Percentiles rank a stretch among this genome's conserved stretches.
phyloP scores from a whole-genome alignment of 2,113 vertebrate genomes.

The Forbesichthys papilliferus region DNA sequence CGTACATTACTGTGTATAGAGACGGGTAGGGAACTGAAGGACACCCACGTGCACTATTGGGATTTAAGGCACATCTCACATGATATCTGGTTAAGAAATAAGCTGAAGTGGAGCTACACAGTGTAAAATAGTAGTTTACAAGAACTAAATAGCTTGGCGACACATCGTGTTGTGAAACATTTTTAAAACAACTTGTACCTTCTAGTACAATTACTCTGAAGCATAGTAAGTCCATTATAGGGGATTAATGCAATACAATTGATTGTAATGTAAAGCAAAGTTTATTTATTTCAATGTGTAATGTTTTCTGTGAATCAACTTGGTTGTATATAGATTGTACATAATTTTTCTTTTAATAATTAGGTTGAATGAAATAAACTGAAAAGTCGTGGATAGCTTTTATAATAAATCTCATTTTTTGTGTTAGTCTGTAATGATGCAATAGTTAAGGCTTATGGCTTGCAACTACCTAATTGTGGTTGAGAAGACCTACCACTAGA shows the following conservation, averaged over 20 bases:
- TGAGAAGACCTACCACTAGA: slow-evolving; percentile 26
- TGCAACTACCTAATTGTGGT: slow-evolving; percentile 37
- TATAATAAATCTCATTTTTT: not conserved
- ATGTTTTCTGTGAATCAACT: slow-evolving; percentile 18
- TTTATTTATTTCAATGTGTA: slow-evolving; percentile 45
- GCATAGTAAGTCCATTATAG: slow-evolving; percentile 14
- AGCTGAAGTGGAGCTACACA: slow-evolving; percentile 14
- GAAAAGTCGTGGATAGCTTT: not conserved
- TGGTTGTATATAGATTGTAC: slow-evolving; percentile 25
- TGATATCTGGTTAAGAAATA: not conserved
- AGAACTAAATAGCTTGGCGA: not conserved
- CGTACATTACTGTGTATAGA: not conserved
- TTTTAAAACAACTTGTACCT: slow-evolving; percentile 1
- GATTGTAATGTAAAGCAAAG: slow-evolving; percentile 25
- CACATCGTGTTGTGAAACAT: not conserved
- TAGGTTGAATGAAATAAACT: slow-evolving; percentile 3
- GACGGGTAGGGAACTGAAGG: slow-evolving; percentile 6
- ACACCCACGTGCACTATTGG: slow-evolving; percentile 68
- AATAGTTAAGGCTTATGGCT: slow-evolving; percentile 8
- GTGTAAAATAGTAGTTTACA: not conserved
- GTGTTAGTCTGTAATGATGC: slow-evolving; percentile 17
- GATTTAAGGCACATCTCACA: slow-evolving; percentile 10
- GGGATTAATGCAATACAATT: slow-evolving; percentile 35
- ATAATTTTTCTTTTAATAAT: slow-evolving; percentile 32
- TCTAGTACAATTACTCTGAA: slow-evolving; percentile 1